Evolutionary conservation across 2,888 invertebrate species (phyloP), one percentile per base, ranked within the genome.

Genomic region (Aspidiotus rigidus): DNA sequence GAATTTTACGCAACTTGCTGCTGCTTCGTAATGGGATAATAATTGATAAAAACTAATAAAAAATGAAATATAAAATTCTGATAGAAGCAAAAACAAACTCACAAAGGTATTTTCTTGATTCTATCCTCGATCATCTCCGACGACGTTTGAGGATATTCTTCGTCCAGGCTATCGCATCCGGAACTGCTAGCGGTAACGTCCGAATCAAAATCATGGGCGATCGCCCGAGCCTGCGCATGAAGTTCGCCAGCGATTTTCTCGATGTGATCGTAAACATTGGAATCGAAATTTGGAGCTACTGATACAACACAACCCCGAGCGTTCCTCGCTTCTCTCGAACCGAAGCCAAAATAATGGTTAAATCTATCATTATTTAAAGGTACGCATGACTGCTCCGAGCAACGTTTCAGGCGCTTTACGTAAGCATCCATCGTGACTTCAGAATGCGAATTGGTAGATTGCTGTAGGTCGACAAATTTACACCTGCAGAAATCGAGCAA

Each of bases 111-210:
- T 62, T 69, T 69, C 54, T 62, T 62, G 42, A 57, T 41, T 42
- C 62, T 62, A 44, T 69, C 69, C 56, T 69, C 69, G n/a, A n/a
- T 44, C 55, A 61, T 55, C 16, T 10, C 10, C 7, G 55, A 15
- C 17, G 66, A 56, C 1, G 44, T n/a, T 61, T 41, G 40, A 10
- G 66, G 54, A 15, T 66, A 62, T 40, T 70, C 70, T 63, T 72
- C 72, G 13, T 70, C 70, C 53, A 71, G 54, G 15, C 70, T 72
- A 67, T 71, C 72, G 49, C 64, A 70, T 42, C 71, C 72, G 41
- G 72, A 72, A 44, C 70, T 71, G 69, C 72, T 72, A 39, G 71
- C 72, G 15, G 72, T 72, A 28, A 71, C 72, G 54, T 72, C 72
- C 15, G 72, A 71, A 54, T 72, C 72, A 59, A 71, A 72, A 59